Conservation (phyloP, 2,797 vertebrate genomes). For the Cichlasoma orientale region DNA sequence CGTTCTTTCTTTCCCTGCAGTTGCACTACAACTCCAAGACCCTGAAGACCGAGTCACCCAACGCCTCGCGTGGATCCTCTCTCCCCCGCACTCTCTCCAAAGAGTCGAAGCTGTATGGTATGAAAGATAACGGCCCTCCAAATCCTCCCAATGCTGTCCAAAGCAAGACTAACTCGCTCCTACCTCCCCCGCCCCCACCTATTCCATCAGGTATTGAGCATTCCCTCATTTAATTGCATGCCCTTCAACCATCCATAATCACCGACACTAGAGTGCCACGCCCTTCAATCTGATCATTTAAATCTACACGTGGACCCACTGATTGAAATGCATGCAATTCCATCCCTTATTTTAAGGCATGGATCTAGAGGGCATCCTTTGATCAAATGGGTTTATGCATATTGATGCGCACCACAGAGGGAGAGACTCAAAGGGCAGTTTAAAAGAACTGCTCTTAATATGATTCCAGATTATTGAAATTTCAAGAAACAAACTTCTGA, state of each 20-base stretch:
- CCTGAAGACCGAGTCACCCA: conserved; percentile 95
- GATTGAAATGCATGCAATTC: conserved; percentile 46
- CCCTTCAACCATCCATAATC: conserved; percentile 38
- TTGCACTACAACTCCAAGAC: conserved; percentile 99
- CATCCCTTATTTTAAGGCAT: conserved; percentile 12
- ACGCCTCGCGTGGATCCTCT: conserved; percentile 94
- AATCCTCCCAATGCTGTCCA: conserved; percentile 85
- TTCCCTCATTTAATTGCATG: conserved; percentile 69
- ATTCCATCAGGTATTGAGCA: conserved; percentile 91
- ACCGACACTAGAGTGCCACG: background rate
- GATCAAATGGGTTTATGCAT: conserved; percentile 45
- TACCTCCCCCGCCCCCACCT: conserved; percentile 96
- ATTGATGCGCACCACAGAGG: conserved; percentile 17
- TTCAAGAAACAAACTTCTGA: background rate
- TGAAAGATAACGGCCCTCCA: conserved; percentile 90
- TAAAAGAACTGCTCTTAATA: background rate
- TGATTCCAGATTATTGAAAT: conserved; percentile 2
- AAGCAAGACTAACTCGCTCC: conserved; percentile 95
- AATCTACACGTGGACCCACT: background rate
- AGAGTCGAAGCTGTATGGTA: conserved; percentile 99
- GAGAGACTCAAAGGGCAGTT: background rate
- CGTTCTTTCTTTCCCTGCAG: conserved; percentile 65
- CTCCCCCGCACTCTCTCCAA: conserved; percentile 97
- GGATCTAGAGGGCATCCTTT: conserved; percentile 32
- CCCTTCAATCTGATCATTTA: background rate